Percentiles rank a stretch among this genome's conserved stretches.
phyloP scores from a whole-genome alignment of 37 sponge, comb jelly and placozoan species.

The Aplysina aerophoba region DNA sequence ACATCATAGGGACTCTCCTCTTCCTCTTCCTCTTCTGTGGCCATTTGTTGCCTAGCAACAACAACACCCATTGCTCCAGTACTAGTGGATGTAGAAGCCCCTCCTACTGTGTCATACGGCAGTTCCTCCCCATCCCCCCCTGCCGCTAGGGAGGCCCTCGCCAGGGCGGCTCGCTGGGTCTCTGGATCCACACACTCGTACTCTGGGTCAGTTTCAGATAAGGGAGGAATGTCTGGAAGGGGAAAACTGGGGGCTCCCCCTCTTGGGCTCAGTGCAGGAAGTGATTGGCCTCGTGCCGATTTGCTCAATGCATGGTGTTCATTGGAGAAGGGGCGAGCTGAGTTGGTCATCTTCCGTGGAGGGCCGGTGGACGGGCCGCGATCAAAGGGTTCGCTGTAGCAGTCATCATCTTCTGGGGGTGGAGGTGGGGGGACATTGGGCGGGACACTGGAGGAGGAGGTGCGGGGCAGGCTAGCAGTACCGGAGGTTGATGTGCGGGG shows the following conservation, averaged over 20 bases:
- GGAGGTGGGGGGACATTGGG: background rate
- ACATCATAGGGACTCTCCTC: background rate
- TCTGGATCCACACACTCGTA: conserved; percentile 13
- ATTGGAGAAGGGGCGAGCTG: background rate
- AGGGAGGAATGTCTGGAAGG: background rate
- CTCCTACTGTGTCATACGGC: conserved; percentile 53
- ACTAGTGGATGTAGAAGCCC: background rate
- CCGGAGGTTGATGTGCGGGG: background rate
- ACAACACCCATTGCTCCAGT: background rate
- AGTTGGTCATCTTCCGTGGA: conserved; percentile 38
- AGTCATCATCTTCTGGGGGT: background rate
- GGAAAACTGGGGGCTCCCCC: background rate
- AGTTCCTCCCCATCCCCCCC: conserved; percentile 34
- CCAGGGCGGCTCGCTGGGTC: no score
- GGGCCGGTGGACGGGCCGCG: background rate
- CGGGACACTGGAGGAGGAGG: background rate
- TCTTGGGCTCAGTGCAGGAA: conserved; percentile 8
- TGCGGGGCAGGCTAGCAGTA: background rate
- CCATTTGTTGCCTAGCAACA: conserved; percentile 26
- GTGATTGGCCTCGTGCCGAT: conserved; percentile 27
- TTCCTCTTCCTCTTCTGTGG: background rate
- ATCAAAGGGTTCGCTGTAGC: conserved; percentile 21
- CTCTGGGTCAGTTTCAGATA: conserved; percentile 3
- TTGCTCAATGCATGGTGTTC: conserved; percentile 12
- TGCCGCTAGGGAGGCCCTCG: background rate